Conservation (phyloP, 2,797 vertebrate species). For the Pipistrellus nathusii region DNA sequence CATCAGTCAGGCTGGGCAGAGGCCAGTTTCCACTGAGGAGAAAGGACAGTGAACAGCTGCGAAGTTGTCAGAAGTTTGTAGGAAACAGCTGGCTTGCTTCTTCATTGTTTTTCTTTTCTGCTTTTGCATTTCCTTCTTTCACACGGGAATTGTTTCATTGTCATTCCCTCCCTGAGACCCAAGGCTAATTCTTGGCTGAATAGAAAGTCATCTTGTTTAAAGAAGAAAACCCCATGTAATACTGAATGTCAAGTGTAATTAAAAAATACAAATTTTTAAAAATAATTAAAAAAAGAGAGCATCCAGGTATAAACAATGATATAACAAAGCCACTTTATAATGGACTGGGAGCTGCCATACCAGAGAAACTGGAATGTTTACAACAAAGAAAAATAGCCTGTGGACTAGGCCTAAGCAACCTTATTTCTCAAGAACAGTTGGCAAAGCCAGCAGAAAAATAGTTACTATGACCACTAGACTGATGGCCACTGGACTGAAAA, state of each 20-base stretch:
- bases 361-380: neutral
- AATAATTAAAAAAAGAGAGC: neutral
- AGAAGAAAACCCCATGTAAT: neutral
- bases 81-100: constrained; percentile 56
- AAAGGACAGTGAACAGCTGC: constrained; percentile 14
- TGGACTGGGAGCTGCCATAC: neutral
- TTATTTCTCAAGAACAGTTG: neutral
- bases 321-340: neutral
- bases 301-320: neutral
- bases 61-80: neutral
- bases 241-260: neutral
- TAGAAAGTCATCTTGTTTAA: neutral
- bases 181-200: neutral
- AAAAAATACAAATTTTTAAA: neutral
- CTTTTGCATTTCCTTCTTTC: constrained; percentile 33
- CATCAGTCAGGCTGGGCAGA: neutral
- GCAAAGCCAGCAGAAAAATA: neutral
- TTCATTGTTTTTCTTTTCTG: neutral
- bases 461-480: neutral
- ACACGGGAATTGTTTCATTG: constrained; percentile 39
- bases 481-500: neutral
- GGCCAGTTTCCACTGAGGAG: neutral
- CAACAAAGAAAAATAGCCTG: neutral
- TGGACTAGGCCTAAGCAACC: neutral
- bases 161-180: neutral